Base-by-base conservation (phyloP, 2,113 vertebrate species). In the Mesoclemmys tuberculata region DNA sequence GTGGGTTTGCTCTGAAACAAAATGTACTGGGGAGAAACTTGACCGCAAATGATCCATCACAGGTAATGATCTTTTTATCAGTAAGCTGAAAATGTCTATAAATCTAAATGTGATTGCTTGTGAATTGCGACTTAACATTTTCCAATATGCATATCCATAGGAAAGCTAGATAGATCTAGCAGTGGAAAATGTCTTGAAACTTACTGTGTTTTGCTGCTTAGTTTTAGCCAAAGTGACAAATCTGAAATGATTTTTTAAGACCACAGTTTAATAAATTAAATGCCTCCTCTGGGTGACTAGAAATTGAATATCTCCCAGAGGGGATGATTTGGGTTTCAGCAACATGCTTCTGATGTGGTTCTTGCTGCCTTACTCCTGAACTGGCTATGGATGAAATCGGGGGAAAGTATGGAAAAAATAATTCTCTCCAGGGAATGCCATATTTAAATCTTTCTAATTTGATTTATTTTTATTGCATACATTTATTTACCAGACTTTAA, bases 1-100 rank as follows among this genome's bases (percentile, higher is more conserved):
- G 99, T 99, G 99, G 99, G 98, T 99, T 99, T 99, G 99, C 99
- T 97, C 99, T 99, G 98, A 99, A 99, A 98, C 99, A 99, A 99
- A 99, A 99, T 98, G 99, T 99, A 94, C 99, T 99, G 99, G 99
- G 98, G 98, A 99, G 99, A 98, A 99, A 99, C 98, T 98, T 98
- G 98, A 99, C 99, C 97, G 97, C 98, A 99, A 99, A 99, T 98
- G 99, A 99, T 99, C 99, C 98, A 98, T 98, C 99, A 95, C 99
- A 99, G 99, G 99, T 99, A 99, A 99, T 99, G 98, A 98, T 98
- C 98, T 98, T 98, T 98, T 98, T 98, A 98, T 98, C 93, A 95
- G 93, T 98, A 99, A 98, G 98, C 98, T 98, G 97, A 98, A 98
- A 98, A 98, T 98, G 98, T 98, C 98, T 98, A 80, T 97, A 98